Evolutionary conservation across 2,888 invertebrate species (phyloP).

Genomic region (Cerceris ruficornis): DNA sequence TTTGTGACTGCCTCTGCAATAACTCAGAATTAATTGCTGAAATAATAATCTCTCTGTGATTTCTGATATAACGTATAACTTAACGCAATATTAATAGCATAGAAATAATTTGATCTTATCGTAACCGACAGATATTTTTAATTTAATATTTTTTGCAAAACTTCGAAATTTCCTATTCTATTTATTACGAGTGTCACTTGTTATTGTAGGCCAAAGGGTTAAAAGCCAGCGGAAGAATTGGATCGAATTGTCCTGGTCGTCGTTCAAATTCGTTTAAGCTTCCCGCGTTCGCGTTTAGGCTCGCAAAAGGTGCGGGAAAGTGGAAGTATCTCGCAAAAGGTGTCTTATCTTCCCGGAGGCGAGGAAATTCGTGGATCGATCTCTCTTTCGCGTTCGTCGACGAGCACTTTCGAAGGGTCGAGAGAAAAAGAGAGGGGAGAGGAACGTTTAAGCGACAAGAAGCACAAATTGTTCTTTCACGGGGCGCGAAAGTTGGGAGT

Average conservation of each 20-base stretch:
- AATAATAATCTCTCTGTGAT: too few species aligned
- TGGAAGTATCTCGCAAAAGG: slow-evolving; percentile 13
- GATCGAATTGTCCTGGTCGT: slow-evolving; percentile 61
- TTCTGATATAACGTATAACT: too few species aligned
- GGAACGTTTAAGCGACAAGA: slow-evolving; percentile 35
- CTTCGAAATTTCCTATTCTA: too few species aligned
- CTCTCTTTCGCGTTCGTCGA: slow-evolving; percentile 23
- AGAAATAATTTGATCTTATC: too few species aligned
- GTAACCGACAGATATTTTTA: too few species aligned
- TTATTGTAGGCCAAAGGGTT: too few species aligned
- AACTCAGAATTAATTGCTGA: too few species aligned
- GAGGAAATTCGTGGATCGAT: slow-evolving; percentile 42
- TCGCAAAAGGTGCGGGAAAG: slow-evolving; percentile 22
- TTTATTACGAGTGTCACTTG: too few species aligned
- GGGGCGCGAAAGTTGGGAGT: slow-evolving; percentile 8
- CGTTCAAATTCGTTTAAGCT: slow-evolving; percentile 66
- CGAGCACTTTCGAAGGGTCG: slow-evolving; percentile 51
- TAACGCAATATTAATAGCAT: too few species aligned
- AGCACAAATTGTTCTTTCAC: slow-evolving; percentile 51
- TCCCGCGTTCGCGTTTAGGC: slow-evolving; percentile 18
- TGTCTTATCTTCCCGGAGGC: slow-evolving; percentile 46
- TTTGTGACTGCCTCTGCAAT: too few species aligned
- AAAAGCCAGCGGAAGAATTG: slow-evolving; percentile 33
- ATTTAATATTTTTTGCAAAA: too few species aligned
- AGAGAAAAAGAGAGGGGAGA: slow-evolving; percentile 6